phyloP scores from a whole-genome alignment of 2,888 invertebrate species.

The Myopa tessellatipennis region DNA sequence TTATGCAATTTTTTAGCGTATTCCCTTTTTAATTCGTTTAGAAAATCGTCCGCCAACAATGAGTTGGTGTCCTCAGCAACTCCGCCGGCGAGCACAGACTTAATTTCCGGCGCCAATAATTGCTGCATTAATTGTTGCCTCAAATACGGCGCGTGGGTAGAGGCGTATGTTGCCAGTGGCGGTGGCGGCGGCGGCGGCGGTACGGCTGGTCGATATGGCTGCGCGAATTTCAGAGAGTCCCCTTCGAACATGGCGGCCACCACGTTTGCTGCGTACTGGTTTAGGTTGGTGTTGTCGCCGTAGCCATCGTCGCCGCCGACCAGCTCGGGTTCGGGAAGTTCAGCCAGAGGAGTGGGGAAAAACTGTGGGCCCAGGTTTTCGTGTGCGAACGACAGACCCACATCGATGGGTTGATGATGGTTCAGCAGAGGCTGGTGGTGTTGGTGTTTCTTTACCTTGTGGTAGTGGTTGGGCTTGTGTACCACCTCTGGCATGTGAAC shows the following conservation, averaged over 20 bases:
- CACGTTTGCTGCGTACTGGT: conserved; percentile 20
- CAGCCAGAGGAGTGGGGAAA: conserved; percentile 43
- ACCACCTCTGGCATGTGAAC: conserved; percentile 60
- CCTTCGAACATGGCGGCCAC: conserved; percentile 31
- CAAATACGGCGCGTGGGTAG: conserved; percentile 37
- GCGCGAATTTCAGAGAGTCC: conserved; percentile 28
- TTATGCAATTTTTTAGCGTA: conserved; percentile 45
- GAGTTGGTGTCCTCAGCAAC: conserved; percentile 50
- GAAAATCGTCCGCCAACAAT: conserved; percentile 55
- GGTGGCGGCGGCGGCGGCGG: conserved; percentile 34
- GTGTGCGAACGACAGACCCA: conserved; percentile 8
- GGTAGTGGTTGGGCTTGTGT: conserved; percentile 51
- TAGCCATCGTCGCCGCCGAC: conserved; percentile 36
- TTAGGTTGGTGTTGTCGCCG: conserved; percentile 10
- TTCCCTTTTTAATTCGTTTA: conserved; percentile 58
- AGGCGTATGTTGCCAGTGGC: conserved; percentile 27
- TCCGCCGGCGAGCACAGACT: conserved; percentile 48
- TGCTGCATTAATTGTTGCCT: conserved; percentile 55
- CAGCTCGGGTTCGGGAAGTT: conserved; percentile 55
- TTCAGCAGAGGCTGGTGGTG: conserved; percentile 43
- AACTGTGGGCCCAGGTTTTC: conserved; percentile 17
- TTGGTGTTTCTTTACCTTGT: conserved; percentile 45
- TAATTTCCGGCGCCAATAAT: conserved; percentile 53
- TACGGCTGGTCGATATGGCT: conserved; percentile 43
- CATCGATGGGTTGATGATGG: conserved; percentile 22